phyloP scores from a whole-genome alignment of 2,113 vertebrate species.

The Vulpes ferrilata region DNA sequence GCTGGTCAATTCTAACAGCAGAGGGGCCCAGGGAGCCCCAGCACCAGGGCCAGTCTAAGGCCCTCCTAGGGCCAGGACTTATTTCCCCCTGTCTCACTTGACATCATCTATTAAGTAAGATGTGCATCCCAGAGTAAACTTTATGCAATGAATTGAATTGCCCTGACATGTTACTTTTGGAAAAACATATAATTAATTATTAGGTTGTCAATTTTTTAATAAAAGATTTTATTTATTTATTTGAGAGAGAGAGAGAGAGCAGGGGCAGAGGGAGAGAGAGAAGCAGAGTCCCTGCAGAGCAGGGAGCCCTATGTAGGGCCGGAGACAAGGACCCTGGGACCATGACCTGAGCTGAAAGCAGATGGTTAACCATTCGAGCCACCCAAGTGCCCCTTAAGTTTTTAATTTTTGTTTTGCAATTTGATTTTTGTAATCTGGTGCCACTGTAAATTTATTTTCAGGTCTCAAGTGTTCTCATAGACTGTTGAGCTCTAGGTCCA shows the following conservation, averaged over 20 bases:
- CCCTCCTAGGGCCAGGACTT: not conserved
- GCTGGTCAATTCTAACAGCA: not conserved
- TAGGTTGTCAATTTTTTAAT: not conserved
- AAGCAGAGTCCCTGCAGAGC: too few species aligned
- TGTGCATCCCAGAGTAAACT: not conserved
- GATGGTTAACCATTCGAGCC: too few species aligned
- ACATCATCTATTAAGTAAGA: not conserved
- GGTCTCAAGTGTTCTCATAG: not conserved
- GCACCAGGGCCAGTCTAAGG: not conserved
- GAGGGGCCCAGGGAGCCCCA: not conserved
- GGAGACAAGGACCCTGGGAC: too few species aligned
- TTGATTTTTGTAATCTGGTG: not conserved
- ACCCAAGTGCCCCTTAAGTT: too few species aligned
- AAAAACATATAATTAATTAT: not conserved
- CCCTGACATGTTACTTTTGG: not conserved
- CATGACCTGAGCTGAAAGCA: too few species aligned
- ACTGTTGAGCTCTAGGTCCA: not conserved
- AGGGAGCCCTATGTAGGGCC: too few species aligned
- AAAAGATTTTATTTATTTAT: too few species aligned
- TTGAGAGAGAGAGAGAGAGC: too few species aligned
- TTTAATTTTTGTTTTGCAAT: not conserved
- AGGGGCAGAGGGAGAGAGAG: too few species aligned
- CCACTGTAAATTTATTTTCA: not conserved
- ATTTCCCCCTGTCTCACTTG: not conserved
- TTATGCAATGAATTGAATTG: not conserved